Evolutionary conservation across 2,888 invertebrate genomes (phyloP), one percentile per base, ranked within the genome.

Genomic region (Orthosia gothica): DNA sequence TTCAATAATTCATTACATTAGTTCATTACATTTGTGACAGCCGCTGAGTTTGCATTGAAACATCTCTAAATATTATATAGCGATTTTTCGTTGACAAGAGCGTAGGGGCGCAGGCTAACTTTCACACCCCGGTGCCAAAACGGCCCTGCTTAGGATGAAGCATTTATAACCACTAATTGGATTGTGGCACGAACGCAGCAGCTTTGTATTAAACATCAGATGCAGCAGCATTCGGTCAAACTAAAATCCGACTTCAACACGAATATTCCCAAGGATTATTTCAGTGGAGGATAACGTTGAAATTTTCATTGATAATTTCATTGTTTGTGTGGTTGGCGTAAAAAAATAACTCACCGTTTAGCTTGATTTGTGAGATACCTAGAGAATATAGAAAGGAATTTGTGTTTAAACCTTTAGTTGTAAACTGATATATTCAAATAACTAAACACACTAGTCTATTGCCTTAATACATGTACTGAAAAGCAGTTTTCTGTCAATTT

Each of bases 151-250:
- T 9, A 40, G 50, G n/a, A 47, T 75, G 50, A 47, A 58, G n/a
- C 32, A 26, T 70, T 70, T 63, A 58, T 52, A 18, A 32, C 18
- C 32, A 20, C 20, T 68, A 80, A 81, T 70, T 71, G 52, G 55
- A 47, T 57, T 70, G 55, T 47, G 66, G 59, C 57, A 45, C 15
- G 0, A 70, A 40, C 40, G 63, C 32, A 68, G 47, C 52, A 5
- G 26, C 61, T 66, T 63, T 62, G 52, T 55, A 45, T 57, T 32
- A 70, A 63, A 70, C 67, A 66, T 75, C 66, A 62, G 52, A 49
- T 72, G 62, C 76, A 23, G n/a, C 62, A 26, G 62, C 73, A 79
- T 58, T 57, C 40, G n/a, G 12, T 9, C 26, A 16, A 40, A 49
- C 47, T 50, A 58, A 49, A 58, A 68, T 4, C 20, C 13, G 4